Base-by-base conservation (phyloP, 2,113 vertebrate genomes). In the Sebastes schlegelii region DNA sequence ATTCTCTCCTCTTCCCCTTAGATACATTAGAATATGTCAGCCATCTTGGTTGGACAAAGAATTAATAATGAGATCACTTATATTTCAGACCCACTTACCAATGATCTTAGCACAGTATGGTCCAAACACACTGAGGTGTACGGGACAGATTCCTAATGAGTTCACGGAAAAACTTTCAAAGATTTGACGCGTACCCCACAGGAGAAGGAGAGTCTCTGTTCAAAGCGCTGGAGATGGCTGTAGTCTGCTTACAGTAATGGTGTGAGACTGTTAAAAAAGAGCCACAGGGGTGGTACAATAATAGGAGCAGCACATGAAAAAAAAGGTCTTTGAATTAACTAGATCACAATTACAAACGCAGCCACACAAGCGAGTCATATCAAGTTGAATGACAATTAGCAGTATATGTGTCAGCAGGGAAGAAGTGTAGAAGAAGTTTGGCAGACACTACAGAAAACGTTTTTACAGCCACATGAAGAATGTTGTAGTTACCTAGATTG, bases 301-400 rank as follows among this genome's bases (percentile, higher is more conserved):
- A 82, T 74, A 52, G 83, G 64, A 75, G 57, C 76, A 43, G 55
- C 48, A 85, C 72, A 71, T 82, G 49, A 88, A 89, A 87, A 88
- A 89, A 87, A 72, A 66, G 43, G 70, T 14, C 83, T 89, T 89
- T 91, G 86, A 88, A 89, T 89, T 84, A 77, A 88, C 34, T 68
- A 69, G 66, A 88, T 82, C 82, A 84, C 51, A 86, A 74, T 84
- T 80, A 65, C 48, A 67, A 81, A 85, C 45, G 45, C 76, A 85
- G 74, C 74, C 34, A 4, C 70, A 48, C 54, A 57, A 77, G 77
- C 12, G 0, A 51, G 65, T 11, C 4, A 2, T 8, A 48, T 76
- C 73, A 12, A 60, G 13, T 16, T 63, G 65, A 83, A 83, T 83
- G 79, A 83, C 73, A 85, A 86, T 86, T 79, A 78, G 75, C 54